phyloP scores from a whole-genome alignment of 2,888 invertebrate species.

The Heliconius ismenius region DNA sequence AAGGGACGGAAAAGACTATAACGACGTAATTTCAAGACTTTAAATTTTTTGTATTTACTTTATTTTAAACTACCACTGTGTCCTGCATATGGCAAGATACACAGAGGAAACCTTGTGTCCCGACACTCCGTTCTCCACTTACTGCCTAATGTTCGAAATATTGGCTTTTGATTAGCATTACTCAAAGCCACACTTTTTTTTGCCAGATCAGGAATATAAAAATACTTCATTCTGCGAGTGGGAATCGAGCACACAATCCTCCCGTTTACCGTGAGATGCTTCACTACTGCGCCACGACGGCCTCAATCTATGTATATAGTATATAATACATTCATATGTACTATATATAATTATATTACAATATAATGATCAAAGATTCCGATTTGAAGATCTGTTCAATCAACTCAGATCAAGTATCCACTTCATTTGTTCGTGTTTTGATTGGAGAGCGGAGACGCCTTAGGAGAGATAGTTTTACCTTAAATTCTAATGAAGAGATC shows the following conservation, averaged over 20 bases:
- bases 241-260: background rate
- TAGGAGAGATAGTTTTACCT: background rate
- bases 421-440: conserved; percentile 16
- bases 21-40: background rate
- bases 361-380: conserved; percentile 6
- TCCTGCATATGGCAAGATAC: background rate
- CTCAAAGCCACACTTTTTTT: background rate
- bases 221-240: background rate
- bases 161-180: background rate
- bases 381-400: background rate
- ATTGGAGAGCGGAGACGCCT: conserved; percentile 6
- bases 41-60: background rate
- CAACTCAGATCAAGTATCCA: conserved; percentile 10
- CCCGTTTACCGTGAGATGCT: too few relatives aligned
- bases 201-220: too few relatives aligned
- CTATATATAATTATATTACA: background rate
- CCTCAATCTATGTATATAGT: background rate
- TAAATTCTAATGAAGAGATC: background rate
- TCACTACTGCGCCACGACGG: background rate
- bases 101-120: background rate
- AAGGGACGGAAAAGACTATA: conserved; percentile 4
- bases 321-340: too few relatives aligned
- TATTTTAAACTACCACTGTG: too few relatives aligned
- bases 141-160: background rate
- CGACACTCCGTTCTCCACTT: background rate